phyloP scores from a whole-genome alignment of 2,888 invertebrate genomes.

The Gryllus longicercus region DNA sequence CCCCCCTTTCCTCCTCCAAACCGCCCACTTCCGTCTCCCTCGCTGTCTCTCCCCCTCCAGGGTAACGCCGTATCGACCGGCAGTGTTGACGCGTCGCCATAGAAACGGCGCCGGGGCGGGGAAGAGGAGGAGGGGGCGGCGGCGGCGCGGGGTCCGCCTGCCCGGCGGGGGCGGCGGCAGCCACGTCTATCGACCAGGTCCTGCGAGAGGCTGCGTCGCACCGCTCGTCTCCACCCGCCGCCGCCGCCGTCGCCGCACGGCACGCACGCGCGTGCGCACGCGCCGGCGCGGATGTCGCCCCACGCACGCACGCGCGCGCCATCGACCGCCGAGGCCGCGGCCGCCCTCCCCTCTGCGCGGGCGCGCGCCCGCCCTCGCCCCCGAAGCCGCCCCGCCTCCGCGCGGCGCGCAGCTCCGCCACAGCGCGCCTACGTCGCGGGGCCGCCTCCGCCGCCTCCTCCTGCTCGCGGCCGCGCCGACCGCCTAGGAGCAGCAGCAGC shows the following conservation, averaged over 20 bases:
- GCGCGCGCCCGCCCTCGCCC: not conserved
- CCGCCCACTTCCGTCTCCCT: no score
- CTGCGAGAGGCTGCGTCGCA: not conserved
- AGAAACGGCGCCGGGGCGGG: not conserved
- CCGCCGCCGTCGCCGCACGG: not conserved
- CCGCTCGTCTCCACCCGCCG: not conserved
- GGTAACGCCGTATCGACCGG: not conserved
- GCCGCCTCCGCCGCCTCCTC: not conserved
- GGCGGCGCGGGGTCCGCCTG: not conserved
- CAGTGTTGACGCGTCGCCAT: constrained; percentile 7
- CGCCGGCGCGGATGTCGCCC: not conserved
- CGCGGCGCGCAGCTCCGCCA: not conserved
- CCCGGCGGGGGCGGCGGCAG: not conserved
- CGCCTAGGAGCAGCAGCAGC: no score
- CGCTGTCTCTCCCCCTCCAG: no score
- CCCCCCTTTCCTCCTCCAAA: no score
- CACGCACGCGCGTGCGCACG: constrained; percentile 11
- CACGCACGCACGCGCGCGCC: not conserved
- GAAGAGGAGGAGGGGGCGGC: not conserved
- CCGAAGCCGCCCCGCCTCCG: not conserved
- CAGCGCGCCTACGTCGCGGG: not conserved
- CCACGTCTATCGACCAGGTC: constrained; percentile 8
- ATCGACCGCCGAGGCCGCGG: not conserved
- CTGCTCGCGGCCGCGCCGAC: not conserved
- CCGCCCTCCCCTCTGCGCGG: not conserved